These are phyloP conservation scores for Dermolepida albohirtum DNA, from an alignment of 2,888 invertebrate genomes.

Conservation along the genomic window DNA sequence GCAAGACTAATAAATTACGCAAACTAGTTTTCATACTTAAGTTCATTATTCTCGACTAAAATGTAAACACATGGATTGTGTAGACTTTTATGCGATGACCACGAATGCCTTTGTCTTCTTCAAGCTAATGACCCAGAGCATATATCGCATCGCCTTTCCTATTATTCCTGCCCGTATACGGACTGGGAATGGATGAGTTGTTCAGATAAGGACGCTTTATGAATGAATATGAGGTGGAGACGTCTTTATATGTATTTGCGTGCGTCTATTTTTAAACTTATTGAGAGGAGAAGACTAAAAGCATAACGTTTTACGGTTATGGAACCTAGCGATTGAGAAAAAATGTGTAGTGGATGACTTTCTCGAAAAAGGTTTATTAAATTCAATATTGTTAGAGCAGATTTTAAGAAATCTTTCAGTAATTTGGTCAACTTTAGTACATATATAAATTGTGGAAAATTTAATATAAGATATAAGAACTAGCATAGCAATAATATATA, in stretches of 20 bases:
- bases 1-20: neutral
- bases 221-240: slow-evolving; percentile 10
- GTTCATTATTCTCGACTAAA: neutral
- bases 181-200: slow-evolving; percentile 6
- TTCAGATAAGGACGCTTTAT: slow-evolving; percentile 12
- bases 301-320: no score
- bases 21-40: neutral
- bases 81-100: slow-evolving; percentile 9
- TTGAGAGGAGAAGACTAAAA: no score
- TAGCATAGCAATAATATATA: no score
- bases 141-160: slow-evolving; percentile 13
- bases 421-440: no score
- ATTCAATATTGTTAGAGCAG: no score
- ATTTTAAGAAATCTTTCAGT: no score
- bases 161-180: slow-evolving; percentile 9
- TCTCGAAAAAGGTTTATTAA: no score
- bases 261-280: no score
- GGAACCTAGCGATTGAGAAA: no score
- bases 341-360: no score
- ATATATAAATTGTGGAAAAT: no score
- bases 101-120: slow-evolving; percentile 8
- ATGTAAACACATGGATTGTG: slow-evolving; percentile 3
- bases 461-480: no score
- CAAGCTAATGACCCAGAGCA: slow-evolving; percentile 10
- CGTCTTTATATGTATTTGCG: slow-evolving; percentile 8